Conservation (phyloP, 2,888 invertebrate genomes). For the Byasa hedistus region DNA sequence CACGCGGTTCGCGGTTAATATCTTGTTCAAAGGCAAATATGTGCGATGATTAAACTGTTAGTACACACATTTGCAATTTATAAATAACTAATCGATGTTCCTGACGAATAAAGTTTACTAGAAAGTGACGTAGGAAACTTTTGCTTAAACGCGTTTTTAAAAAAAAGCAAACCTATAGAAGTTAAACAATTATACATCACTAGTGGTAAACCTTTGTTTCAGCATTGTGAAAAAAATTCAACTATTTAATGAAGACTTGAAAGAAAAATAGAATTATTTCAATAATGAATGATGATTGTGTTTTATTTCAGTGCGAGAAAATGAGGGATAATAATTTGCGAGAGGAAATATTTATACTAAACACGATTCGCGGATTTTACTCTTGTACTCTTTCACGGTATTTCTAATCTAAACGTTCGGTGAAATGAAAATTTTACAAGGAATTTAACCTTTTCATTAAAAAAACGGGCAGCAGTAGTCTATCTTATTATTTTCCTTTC, state of each 20-base stretch:
- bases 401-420: not conserved
- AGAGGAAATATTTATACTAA: slow-evolving; percentile 4
- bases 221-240: too few relatives aligned
- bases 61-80: not conserved
- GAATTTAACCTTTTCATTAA: not conserved
- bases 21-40: slow-evolving; percentile 17
- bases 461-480: not conserved
- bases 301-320: not conserved
- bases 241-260: not conserved
- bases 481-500: not conserved
- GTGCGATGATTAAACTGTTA: not conserved
- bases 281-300: not conserved
- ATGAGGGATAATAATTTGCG: not conserved
- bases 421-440: not conserved
- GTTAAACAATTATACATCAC: too few relatives aligned
- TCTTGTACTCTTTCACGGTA: not conserved
- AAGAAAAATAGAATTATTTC: not conserved
- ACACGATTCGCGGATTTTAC: not conserved
- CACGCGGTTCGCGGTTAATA: slow-evolving; percentile 14
- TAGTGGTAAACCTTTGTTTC: too few relatives aligned
- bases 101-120: too few relatives aligned
- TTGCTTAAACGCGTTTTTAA: too few relatives aligned
- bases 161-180: too few relatives aligned
- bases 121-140: too few relatives aligned
- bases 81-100: too few relatives aligned